phyloP scores from a whole-genome alignment of 2,113 vertebrate species.

The Engystomops pustulosus region DNA sequence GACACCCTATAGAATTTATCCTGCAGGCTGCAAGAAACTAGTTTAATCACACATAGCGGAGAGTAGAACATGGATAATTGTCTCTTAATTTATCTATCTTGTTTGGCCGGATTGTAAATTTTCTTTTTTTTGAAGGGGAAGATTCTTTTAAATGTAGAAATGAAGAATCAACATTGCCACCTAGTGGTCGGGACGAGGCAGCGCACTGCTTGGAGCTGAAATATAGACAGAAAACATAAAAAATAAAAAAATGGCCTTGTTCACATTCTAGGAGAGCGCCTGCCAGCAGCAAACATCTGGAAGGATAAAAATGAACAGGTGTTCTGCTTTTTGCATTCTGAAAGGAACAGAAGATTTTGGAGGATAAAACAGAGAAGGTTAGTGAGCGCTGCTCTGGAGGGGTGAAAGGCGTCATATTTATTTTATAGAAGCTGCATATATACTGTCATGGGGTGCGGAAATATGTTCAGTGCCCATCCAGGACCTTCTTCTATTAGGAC shows the following conservation, averaged over 20 bases:
- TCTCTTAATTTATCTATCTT: slow-evolving; percentile 75
- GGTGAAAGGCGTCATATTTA: not conserved
- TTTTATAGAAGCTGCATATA: not conserved
- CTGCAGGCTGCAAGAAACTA: slow-evolving; percentile 80
- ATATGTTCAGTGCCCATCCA: not conserved
- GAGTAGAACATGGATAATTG: slow-evolving; percentile 71
- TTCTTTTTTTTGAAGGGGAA: slow-evolving; percentile 54
- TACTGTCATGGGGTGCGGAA: not conserved
- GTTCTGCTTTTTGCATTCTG: slow-evolving; percentile 30
- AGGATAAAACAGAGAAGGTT: slow-evolving; percentile 39
- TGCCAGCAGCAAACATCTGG: slow-evolving; percentile 53
- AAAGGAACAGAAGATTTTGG: slow-evolving; percentile 35
- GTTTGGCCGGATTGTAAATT: slow-evolving; percentile 67
- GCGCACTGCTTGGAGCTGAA: not conserved
- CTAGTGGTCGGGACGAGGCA: slow-evolving; percentile 71
- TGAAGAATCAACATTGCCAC: slow-evolving; percentile 76
- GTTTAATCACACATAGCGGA: slow-evolving; percentile 67
- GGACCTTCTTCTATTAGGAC: not conserved
- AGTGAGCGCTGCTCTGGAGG: not conserved
- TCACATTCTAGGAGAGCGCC: slow-evolving; percentile 51
- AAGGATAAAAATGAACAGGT: slow-evolving; percentile 58
- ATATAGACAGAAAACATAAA: slow-evolving; percentile 10
- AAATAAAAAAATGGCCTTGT: slow-evolving; percentile 13
- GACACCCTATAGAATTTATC: slow-evolving; percentile 85
- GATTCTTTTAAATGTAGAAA: not conserved